Percentiles rank a stretch among this genome's conserved stretches.
Conservation (phyloP, 2,113 vertebrate species). For the Barbus barbus region DNA sequence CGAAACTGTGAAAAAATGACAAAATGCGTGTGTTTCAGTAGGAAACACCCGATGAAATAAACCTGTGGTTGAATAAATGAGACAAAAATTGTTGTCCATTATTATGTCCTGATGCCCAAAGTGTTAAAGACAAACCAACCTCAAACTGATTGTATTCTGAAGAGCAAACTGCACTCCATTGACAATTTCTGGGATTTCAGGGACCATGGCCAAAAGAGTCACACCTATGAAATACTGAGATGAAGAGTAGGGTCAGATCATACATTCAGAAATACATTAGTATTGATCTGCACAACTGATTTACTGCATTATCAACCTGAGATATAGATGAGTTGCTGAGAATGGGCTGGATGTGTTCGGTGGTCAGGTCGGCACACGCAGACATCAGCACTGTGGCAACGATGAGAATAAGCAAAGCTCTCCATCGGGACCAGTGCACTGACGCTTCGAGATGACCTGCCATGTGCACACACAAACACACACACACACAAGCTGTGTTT, state of each 20-base stretch:
- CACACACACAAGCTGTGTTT: no score
- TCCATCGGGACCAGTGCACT: conserved; percentile 83
- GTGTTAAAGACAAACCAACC: conserved; percentile 66
- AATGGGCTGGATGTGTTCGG: conserved; percentile 86
- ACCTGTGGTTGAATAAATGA: not conserved
- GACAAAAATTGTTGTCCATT: not conserved
- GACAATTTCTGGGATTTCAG: conserved; percentile 87
- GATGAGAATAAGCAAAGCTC: conserved; percentile 82
- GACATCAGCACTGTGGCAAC: conserved; percentile 85
- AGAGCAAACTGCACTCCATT: conserved; percentile 91
- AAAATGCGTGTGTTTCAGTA: not conserved
- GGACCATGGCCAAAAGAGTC: conserved; percentile 84
- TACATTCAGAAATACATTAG: not conserved
- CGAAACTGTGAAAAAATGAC: conserved; percentile 73
- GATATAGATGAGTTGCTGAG: conserved; percentile 82
- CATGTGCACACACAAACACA: not conserved
- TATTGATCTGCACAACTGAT: not conserved
- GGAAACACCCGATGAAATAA: not conserved
- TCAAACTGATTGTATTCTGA: conserved; percentile 88
- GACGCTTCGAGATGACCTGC: conserved; percentile 68
- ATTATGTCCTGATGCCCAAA: not conserved
- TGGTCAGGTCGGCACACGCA: conserved; percentile 83
- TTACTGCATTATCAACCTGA: conserved; percentile 66
- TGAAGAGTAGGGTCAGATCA: not conserved
- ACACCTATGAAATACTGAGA: conserved; percentile 86